Evolutionary conservation across 1,140 invertebrate genomes (phyloP).

Genomic region (Penaeus vannamei): DNA sequence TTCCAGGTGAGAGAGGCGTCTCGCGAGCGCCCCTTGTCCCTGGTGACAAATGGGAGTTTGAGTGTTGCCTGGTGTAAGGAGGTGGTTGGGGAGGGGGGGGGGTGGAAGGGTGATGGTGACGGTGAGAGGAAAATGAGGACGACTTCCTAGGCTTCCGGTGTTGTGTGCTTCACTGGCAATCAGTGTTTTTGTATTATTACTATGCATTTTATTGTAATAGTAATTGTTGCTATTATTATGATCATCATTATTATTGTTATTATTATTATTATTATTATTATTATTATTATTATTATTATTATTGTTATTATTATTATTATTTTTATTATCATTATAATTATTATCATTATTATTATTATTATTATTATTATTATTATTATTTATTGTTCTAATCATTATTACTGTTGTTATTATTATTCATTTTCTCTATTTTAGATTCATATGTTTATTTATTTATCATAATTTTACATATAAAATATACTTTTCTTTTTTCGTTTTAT

Average conservation of each 20-base stretch:
- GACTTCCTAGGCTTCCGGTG: background rate
- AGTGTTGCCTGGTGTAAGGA: background rate
- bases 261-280: background rate
- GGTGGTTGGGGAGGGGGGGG: background rate
- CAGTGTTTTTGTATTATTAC: background rate
- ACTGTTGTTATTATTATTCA: no score
- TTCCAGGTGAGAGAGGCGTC: background rate
- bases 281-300: no score
- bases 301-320: no score
- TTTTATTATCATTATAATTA: background rate
- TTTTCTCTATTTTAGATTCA: no score
- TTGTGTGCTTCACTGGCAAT: no score
- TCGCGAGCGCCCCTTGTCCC: background rate
- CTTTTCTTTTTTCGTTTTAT: no score
- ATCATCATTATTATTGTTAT: background rate
- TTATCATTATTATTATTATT: background rate
- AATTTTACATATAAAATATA: no score
- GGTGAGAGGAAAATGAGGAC: background rate
- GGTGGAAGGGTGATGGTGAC: background rate
- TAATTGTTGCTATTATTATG: background rate
- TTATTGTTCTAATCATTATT: no score
- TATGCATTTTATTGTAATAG: background rate
- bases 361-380: no score
- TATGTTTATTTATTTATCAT: no score
- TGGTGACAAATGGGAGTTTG: background rate